Percentiles rank a stretch among this genome's conserved stretches.
Evolutionary conservation across 2,113 vertebrate genomes (phyloP).

Genomic region (Xenotilapia caudafasciata): DNA sequence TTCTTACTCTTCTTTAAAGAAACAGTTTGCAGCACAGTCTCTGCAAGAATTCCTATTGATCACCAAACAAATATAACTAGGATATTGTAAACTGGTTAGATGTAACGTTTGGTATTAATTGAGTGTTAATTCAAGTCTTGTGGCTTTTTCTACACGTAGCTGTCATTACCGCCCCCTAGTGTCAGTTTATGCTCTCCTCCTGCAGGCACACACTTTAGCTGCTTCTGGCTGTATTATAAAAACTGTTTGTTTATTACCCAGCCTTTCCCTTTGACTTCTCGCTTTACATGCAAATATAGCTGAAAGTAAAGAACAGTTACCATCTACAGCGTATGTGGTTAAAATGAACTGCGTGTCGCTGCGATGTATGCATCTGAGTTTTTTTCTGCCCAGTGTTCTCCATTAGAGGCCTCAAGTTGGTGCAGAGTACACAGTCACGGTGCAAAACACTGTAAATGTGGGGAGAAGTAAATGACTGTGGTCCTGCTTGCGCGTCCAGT

Average conservation of each 20-base stretch:
- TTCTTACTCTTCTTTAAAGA: neutral
- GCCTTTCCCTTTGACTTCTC: neutral
- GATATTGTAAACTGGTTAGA: neutral
- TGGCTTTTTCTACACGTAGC: neutral
- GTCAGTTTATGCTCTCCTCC: neutral
- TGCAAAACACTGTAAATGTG: neutral
- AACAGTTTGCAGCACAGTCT: neutral
- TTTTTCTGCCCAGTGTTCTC: neutral
- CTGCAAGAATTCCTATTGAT: neutral
- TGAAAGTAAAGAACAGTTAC: neutral
- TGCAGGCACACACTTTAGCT: neutral
- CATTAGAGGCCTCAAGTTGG: neutral
- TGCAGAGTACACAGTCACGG: neutral
- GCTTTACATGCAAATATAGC: neutral
- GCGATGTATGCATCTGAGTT: neutral
- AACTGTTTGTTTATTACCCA: neutral
- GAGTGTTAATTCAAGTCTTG: neutral
- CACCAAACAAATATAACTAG: neutral
- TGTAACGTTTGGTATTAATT: neutral
- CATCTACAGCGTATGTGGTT: neutral
- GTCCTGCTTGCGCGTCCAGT: neutral
- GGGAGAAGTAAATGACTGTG: neutral
- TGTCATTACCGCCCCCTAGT: neutral
- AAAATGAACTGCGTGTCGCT: neutral
- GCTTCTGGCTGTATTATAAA: neutral